phyloP scores from a whole-genome alignment of 2,888 invertebrate genomes.

The Apoderus coryli region DNA sequence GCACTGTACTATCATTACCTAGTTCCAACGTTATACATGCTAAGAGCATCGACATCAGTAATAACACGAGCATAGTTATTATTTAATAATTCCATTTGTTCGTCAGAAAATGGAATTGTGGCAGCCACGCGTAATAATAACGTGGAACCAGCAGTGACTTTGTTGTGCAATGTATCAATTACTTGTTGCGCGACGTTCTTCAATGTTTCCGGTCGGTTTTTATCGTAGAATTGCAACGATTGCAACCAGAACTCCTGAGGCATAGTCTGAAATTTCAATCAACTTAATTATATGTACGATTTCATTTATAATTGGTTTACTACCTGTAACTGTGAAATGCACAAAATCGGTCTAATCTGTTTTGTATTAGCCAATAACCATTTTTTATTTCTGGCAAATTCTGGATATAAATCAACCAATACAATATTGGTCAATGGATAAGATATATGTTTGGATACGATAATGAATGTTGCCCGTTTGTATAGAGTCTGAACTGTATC shows the following conservation, averaged over 20 bases:
- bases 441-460: too few species aligned
- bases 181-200: constrained; percentile 8
- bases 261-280: constrained; percentile 13
- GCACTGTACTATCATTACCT: too few species aligned
- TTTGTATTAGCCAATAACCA: too few species aligned
- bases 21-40: too few species aligned
- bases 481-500: constrained; percentile 12
- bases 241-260: constrained; percentile 16
- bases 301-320: too few species aligned
- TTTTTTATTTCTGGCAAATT: too few species aligned
- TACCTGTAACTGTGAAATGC: constrained; percentile 14
- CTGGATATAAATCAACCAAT: too few species aligned
- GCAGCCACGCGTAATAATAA: constrained; percentile 11
- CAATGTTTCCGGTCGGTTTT: constrained; percentile 9
- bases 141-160: constrained; percentile 12
- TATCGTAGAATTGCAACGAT: constrained; percentile 11
- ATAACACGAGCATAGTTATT: too few species aligned
- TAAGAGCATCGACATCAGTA: too few species aligned
- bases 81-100: constrained; percentile 5
- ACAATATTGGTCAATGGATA: too few species aligned
- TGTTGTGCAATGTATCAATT: constrained; percentile 7
- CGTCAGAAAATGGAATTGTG: constrained; percentile 9
- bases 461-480: constrained; percentile 14
- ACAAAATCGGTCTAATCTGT: constrained; percentile 12
- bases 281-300: too few species aligned